A percentile compares a stretch with the other conserved stretches of the same genome.
phyloP scores from a whole-genome alignment of 2,797 vertebrate genomes.

The Sebastes taczanowskii region DNA sequence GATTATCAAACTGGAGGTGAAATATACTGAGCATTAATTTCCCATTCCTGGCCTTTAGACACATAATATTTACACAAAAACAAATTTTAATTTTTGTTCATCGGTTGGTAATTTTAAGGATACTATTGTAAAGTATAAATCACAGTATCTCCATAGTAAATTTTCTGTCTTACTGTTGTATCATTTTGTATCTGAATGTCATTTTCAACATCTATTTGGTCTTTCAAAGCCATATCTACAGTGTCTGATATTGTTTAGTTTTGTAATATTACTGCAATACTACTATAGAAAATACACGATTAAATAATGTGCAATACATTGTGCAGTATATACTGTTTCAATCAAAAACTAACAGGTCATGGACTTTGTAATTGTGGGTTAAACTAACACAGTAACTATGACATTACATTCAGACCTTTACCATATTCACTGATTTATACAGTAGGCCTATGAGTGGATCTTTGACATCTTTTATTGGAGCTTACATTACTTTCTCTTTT shows the following conservation, averaged over 20 bases:
- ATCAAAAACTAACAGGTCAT: background rate
- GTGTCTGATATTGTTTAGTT: background rate
- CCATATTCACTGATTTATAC: background rate
- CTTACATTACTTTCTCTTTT: background rate
- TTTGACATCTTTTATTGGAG: background rate
- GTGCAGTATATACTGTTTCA: background rate
- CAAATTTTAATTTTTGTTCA: rapidly evolving
- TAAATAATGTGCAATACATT: background rate
- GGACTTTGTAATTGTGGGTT: background rate
- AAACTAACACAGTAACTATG: background rate
- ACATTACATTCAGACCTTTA: background rate
- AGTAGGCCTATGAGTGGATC: background rate
- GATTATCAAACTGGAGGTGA: background rate
- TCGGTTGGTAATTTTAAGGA: background rate
- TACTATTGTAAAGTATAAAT: background rate
- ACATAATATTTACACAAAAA: background rate
- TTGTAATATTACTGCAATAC: background rate
- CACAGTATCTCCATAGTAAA: background rate
- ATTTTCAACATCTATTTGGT: background rate
- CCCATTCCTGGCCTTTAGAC: background rate
- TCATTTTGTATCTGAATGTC: background rate
- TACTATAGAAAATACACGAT: background rate
- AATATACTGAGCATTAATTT: background rate
- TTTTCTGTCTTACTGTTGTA: background rate
- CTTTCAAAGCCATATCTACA: background rate